These are phyloP conservation scores for Probosciger aterrimus DNA, from an alignment of 2,113 vertebrate species.

Conservation along the genomic window DNA sequence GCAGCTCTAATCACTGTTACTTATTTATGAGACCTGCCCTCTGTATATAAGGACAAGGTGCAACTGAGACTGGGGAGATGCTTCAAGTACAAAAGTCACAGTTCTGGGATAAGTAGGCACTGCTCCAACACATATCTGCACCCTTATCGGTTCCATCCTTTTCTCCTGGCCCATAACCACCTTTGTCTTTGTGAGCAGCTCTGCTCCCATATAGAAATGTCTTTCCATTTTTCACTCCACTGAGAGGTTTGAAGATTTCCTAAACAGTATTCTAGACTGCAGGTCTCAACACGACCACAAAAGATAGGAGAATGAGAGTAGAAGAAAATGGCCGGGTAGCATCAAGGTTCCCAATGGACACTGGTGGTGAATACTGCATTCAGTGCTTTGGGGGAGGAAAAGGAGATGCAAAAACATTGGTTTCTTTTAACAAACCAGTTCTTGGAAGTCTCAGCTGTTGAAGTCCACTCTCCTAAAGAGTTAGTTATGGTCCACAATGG, in stretches of 20 bases:
- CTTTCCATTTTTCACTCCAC: neutral
- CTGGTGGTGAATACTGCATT: neutral
- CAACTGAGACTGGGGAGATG: neutral
- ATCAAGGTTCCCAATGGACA: neutral
- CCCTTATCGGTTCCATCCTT: neutral
- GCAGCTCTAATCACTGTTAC: neutral
- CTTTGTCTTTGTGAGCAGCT: neutral
- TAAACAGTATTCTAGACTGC: neutral
- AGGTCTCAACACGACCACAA: neutral
- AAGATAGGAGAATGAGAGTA: neutral
- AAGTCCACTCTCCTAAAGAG: neutral
- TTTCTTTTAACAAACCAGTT: neutral
- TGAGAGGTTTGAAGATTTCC: neutral
- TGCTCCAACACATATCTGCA: neutral
- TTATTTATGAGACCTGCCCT: neutral
- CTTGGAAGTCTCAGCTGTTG: neutral
- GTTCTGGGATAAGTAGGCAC: neutral
- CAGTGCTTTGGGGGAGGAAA: neutral
- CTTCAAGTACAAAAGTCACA: neutral
- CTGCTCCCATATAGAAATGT: neutral
- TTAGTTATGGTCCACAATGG: neutral
- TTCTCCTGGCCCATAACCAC: neutral
- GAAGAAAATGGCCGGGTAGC: neutral
- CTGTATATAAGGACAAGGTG: neutral
- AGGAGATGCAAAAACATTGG: neutral